Evolutionary conservation across 2,888 invertebrate genomes (phyloP), one percentile per base, ranked within the genome.

Genomic region (Agriopis aurantiaria): DNA sequence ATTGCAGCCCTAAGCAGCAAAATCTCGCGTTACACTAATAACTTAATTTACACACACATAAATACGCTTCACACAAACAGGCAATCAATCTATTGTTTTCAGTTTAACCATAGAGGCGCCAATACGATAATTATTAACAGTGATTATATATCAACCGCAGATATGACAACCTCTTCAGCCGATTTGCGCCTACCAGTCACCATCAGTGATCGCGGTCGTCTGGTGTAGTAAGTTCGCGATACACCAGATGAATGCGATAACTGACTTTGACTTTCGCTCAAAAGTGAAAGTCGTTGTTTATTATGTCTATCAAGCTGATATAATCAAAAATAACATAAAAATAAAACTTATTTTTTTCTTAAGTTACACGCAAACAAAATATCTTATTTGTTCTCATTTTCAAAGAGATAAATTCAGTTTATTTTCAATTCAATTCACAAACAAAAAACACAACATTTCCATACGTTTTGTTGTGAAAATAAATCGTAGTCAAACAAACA

Each of bases 401-500:
- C 12, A 53, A 41, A 45, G 4, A 65, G 48, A 43, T 57, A 41
- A 3, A 48, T 48, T 46, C 23, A 58, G 58, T 55, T 33, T 51
- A 41, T 51, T 41, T 57, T 57, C 23, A 51, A 43, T 58, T 33
- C 41, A 51, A 66, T 40, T 46, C 59, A 43, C n/a, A 61, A 41
- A 14, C 33, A 63, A 43, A 63, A 53, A 55, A 55, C 53, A 63
- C 48, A 52, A 55, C 52, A 64, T 72, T 63, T 63, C 55, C 63
- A 66, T 68, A 67, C 60, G 49, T 48, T 67, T 41, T 60, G 64
- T 63, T 60, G 69, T 60, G 11, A 60, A 63, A 70, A 64, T 67
- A 69, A 65, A 67, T 66, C 60, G 52, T 49, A 68, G 58, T 61
- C 64, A 43, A 69, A 72, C 65, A 63, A 64, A 73, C 60, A 69